Evolutionary conservation across 1,140 invertebrate species (phyloP).

Genomic region (Gonioctena quinquepunctata): DNA sequence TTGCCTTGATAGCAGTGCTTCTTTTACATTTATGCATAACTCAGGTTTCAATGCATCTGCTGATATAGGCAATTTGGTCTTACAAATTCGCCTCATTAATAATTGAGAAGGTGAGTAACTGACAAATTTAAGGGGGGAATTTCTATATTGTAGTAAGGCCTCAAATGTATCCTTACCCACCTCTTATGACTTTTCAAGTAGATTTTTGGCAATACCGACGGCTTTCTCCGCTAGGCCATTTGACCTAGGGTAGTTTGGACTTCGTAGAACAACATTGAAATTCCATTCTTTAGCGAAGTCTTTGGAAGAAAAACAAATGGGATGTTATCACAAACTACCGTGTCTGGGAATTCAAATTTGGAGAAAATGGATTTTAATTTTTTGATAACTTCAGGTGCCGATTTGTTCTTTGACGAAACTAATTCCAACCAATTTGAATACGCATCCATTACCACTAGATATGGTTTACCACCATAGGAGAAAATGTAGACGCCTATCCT

Average conservation of each 20-base stretch:
- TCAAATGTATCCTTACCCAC: too few relatives aligned
- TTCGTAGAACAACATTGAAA: constrained; percentile 50
- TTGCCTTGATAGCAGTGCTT: too few relatives aligned
- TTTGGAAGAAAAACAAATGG: constrained; percentile 30
- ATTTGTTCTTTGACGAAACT: constrained; percentile 34
- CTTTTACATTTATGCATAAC: too few relatives aligned
- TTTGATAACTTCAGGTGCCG: constrained; percentile 1
- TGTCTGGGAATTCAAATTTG: constrained; percentile 39
- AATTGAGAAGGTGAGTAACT: too few relatives aligned
- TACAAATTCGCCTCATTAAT: too few relatives aligned
- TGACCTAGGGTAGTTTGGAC: constrained; percentile 51
- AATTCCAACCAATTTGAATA: constrained; percentile 48
- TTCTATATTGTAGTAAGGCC: too few relatives aligned
- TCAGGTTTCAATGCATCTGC: too few relatives aligned
- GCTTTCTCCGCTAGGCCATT: constrained; percentile 51
- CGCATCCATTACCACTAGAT: constrained; percentile 20
- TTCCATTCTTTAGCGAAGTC: constrained; percentile 51
- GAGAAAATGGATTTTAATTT: constrained; percentile 32
- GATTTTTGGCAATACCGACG: constrained; percentile 46
- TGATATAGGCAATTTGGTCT: too few relatives aligned
- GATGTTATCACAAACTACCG: constrained; percentile 43
- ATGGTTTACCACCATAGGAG: not conserved
- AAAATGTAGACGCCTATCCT: constrained; percentile 50
- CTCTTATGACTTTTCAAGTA: constrained; percentile 44
- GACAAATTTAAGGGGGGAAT: too few relatives aligned